Base-by-base conservation (phyloP, 2,113 vertebrate species). In the Eupsittula cactorum region DNA sequence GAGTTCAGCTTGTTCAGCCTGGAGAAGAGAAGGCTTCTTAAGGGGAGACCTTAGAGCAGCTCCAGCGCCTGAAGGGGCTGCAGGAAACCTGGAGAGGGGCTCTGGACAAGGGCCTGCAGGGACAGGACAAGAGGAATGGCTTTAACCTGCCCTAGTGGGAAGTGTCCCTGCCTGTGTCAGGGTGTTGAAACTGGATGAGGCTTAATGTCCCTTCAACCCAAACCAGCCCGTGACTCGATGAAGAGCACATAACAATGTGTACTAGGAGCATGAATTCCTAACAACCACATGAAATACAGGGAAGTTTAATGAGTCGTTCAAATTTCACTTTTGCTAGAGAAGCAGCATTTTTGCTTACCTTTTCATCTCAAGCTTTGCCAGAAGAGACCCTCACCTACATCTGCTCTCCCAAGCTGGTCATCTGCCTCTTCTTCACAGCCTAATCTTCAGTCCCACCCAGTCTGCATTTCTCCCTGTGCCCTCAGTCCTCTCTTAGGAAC, bases 381-480 rank as follows among this genome's bases (percentile, higher is more conserved):
- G n/a, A 77, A 74, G 9, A 74, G 31, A 62, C 46, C 10, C 19
- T 53, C 18, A 39, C 9, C 44, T 59, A 20, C 13, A 35, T 49
- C n/a, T 35, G 2, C 4, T 73, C 28, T 53, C 31, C 5, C 28
- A 2, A 3, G 31, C 16, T 10, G 21, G 23, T 42, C 31, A 74
- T 8, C 16, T 20, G 15, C 24, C 47, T 75, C n/a, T 46, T 50
- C 47, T 68, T 71, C 62, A 63, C 3, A 55, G 41, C 35, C n/a
- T 6, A 11, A 74, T 24, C 83, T 80, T 77, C 42, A 11, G 6
- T 13, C 24, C 41, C 28, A 60, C 4, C 50, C 53, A 57, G 13
- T 1, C 4, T 0, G 1, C 2, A 5, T 24, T 82, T 75, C 59
- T 59, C 57, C 33, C n/a, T 44, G 12, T 16, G 25, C 35, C 67